Conservation (phyloP, 1,140 invertebrate genomes). For the Nymphalis io region DNA sequence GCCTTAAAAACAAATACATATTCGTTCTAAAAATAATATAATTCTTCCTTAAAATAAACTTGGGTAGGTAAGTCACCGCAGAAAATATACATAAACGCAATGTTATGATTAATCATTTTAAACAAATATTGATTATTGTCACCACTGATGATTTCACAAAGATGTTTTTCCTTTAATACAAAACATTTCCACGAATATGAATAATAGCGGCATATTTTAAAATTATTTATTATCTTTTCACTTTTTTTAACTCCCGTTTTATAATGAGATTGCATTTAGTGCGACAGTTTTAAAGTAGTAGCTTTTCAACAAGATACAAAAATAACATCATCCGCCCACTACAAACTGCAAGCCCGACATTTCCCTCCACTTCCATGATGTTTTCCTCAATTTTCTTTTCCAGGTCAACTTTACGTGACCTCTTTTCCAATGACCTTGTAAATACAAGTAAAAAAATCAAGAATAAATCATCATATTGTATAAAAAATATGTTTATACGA, state of each 20-base stretch:
- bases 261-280: background rate
- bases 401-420: slow-evolving; percentile 37
- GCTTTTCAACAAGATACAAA: slow-evolving; percentile 19
- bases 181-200: too few relatives aligned
- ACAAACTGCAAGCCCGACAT: slow-evolving; percentile 24
- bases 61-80: background rate
- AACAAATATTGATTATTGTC: too few relatives aligned
- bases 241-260: background rate
- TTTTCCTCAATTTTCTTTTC: slow-evolving; percentile 36
- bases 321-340: slow-evolving; percentile 27
- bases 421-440: slow-evolving; percentile 33
- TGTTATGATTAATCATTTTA: too few relatives aligned
- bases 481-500: background rate
- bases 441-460: slow-evolving; percentile 13
- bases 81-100: too few relatives aligned
- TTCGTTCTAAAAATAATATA: background rate
- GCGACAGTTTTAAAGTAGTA: slow-evolving; percentile 1
- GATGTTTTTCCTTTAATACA: too few relatives aligned
- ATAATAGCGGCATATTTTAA: background rate
- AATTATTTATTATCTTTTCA: background rate
- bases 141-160: too few relatives aligned
- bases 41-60: background rate
- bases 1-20: background rate
- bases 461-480: slow-evolving; percentile 10
- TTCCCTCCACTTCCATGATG: slow-evolving; percentile 23